Evolutionary conservation across 2,113 vertebrate genomes (phyloP), one percentile per base, ranked within the genome.

Genomic region (Rhabdornis inornatus): DNA sequence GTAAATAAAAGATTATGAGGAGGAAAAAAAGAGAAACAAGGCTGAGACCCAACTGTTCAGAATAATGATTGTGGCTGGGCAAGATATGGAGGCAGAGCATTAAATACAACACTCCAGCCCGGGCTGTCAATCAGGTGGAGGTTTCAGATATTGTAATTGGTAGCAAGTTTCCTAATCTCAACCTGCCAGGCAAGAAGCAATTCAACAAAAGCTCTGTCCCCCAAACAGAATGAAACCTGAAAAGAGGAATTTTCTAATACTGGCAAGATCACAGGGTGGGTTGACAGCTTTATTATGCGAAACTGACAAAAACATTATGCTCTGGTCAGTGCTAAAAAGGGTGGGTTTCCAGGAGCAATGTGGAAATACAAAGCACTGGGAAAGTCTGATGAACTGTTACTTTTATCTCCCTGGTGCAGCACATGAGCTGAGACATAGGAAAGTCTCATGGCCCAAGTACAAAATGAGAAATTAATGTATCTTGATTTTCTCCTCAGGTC

Each of bases 131-230:
- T 87, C 79, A 95, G 81, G 56, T 57, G 56, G 37, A 92, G 72
- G 75, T 94, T 89, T 83, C 91, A 77, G 72, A 95, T 90, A 93
- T 37, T 94, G 76, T 93, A 94, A 90, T 95, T 92, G 87, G 91
- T 69, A 94, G 77, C 85, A 94, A 97, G 95, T 94, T 95, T 90
- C 95, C 94, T 95, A 95, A 97, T 95, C 89, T 97, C 91, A 65
- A 82, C 82, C 92, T 94, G 92, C 35, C 93, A 97, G 94, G 95
- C 92, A 89, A 94, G 85, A 87, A 96, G 69, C 70, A 33, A 28
- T 72, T 86, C 78, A 82, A 89, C 91, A 96, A 95, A 96, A 90
- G 87, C 75, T 50, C 87, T 35, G 35, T 82, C 80, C 85, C 94
- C 78, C 63, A 91, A 97, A 93, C 44, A 63, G 57, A 96, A 94